These are phyloP conservation scores for Mionectes macconnelli DNA, from an alignment of 2,113 vertebrate genomes.

Conservation along the genomic window DNA sequence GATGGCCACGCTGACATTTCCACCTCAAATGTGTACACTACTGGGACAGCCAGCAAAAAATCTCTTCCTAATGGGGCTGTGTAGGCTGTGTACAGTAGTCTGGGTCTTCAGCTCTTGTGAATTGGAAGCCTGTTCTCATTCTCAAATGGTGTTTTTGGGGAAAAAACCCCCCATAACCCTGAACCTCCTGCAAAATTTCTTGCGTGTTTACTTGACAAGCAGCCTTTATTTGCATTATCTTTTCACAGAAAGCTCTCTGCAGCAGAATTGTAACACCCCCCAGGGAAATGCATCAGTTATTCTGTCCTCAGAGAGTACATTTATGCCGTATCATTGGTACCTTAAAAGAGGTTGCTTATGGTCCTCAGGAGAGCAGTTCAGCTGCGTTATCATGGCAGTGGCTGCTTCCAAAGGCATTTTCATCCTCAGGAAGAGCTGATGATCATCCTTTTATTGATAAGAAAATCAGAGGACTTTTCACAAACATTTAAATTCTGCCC, in stretches of 20 bases:
- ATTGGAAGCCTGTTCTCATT: neutral
- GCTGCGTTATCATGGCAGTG: neutral
- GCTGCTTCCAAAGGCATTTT: neutral
- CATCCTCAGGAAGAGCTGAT: neutral
- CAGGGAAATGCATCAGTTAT: neutral
- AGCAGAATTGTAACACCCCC: neutral
- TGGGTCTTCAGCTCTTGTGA: neutral
- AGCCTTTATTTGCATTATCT: neutral
- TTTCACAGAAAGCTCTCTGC: neutral
- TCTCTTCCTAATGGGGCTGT: neutral
- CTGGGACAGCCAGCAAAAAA: neutral
- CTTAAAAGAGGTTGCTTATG: neutral
- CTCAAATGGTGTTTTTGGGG: neutral
- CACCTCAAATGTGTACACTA: neutral
- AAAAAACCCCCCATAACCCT: neutral
- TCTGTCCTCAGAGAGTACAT: neutral
- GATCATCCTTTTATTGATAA: neutral
- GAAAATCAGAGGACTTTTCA: neutral
- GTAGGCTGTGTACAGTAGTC: neutral
- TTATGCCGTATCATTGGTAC: neutral
- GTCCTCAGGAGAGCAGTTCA: constrained; percentile 18
- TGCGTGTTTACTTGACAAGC: neutral
- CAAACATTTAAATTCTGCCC: neutral
- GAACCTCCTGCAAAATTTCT: neutral
- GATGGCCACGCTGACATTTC: neutral